A percentile compares a stretch with the other conserved stretches of the same genome.
Conservation (phyloP, 2,113 vertebrate genomes). For the Etheostoma cragini region DNA sequence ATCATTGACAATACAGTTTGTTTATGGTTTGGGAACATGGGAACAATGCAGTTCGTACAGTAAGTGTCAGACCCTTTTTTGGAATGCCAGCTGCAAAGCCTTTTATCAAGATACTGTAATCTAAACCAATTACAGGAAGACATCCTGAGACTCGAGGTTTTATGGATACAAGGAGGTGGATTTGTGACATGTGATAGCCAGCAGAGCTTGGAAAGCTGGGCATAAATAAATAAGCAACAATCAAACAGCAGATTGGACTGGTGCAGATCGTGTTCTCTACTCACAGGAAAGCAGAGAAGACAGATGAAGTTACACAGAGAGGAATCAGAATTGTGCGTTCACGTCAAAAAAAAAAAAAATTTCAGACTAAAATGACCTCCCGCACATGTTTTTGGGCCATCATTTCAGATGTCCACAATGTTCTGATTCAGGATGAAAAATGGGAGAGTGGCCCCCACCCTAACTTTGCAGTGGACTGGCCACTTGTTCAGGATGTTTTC, state of each 20-base stretch:
- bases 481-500: no score
- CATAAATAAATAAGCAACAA: not conserved
- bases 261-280: not conserved
- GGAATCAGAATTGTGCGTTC: not conserved
- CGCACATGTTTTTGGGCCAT: not conserved
- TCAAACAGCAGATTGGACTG: conserved; percentile 4
- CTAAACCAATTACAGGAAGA: conserved; percentile 24
- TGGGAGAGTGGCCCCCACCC: no score
- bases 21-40: not conserved
- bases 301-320: conserved; percentile 5
- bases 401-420: not conserved
- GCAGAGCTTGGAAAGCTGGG: conserved; percentile 12
- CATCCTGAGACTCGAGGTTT: not conserved
- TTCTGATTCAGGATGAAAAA: not conserved
- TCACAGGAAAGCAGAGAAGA: not conserved
- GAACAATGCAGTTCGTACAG: conserved; percentile 10
- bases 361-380: not conserved
- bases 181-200: conserved; percentile 24
- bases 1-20: not conserved
- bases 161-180: not conserved
- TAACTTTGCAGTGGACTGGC: no score
- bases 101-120: conserved; percentile 22
- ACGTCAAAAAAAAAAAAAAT: not conserved
- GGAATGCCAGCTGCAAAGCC: not conserved
- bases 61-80: not conserved